Evolutionary conservation across 2,888 invertebrate species (phyloP), one percentile per base, ranked within the genome.

Genomic region (Scaptomyza parva): DNA sequence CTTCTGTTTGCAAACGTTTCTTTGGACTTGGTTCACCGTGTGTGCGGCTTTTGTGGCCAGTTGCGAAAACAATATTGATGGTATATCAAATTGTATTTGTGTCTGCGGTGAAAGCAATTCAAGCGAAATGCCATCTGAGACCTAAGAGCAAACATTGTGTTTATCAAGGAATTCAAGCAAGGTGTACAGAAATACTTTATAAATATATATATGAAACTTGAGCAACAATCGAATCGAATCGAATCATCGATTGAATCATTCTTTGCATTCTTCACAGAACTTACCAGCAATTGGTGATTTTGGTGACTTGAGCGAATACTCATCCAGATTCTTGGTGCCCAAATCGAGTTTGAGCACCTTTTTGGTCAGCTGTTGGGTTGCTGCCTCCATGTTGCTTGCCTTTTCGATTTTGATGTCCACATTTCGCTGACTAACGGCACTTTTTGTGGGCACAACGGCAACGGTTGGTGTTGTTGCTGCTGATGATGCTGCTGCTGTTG

Each of bases 391-490:
- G 58, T 86, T 76, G 50, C 93, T 92, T 12, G 87, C 88, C 50
- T 83, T 89, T 40, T 93, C 92, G 61, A 94, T 93, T 88, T 92
- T 91, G 44, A 94, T 92, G 77, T 94, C 94, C 48, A 94, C 93
- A 41, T 94, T 94, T 68, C 94, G 93, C 81, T 94, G 94, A 73
- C 94, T 94, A 47, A 94, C 92, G 24, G 94, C 94, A 75, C 94
- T 93, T 80, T 80, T 90, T 28, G 76, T 76, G 63, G 55, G 45
- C 59, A 67, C 30, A 17, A 57, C 28, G 17, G 51, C 48, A 26
- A 52, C 41, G n/a, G 54, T 51, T 47, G 70, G 50, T 33, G 62
- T 50, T 17, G 62, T 28, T 24, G 60, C 9, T 53, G 60, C 2
- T 44, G 40, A 1, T 14, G 51, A 0, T n/a, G 41, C 6, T 17